Evolutionary conservation across 2,888 invertebrate species (phyloP), one percentile per base, ranked within the genome.

Genomic region (Charanyca ferruginea): DNA sequence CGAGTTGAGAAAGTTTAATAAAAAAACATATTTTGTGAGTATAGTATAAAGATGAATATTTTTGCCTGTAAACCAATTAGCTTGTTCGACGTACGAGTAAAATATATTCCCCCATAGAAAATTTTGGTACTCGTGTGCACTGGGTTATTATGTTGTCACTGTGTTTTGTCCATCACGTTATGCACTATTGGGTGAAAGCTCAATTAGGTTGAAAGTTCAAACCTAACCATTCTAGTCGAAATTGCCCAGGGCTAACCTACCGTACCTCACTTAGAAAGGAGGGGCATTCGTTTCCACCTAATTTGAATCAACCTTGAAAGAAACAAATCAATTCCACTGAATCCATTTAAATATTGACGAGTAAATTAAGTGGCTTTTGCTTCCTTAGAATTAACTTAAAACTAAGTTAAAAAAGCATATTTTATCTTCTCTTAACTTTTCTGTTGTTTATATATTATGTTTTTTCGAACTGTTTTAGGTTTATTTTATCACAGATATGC

Each of bases 281-380:
- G 20, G 45, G 44, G 25, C 25, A 59, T 58, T 60, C 9, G 44
- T 58, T 45, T 51, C 25, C 3, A 47, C 42, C 13, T 38, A 45
- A 32, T 70, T 77, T 35, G 2, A 18, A 53, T 32, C 22, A 55
- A 52, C 55, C 74, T 77, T 73, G 59, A 73, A 73, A 55, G 44
- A 73, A 73, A 73, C 62, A 59, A 75, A 75, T 77, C 78, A 75
- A 75, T 75, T 62, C 51, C 48, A 73, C 16, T 44, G 41, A 57
- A 38, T 51, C n/a, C 41, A 55, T 59, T 62, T 20, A 58, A 73
- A 62, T 75, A 73, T 73, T 75, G 41, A 77, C 51, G n/a, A 65
- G 32, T 49, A 20, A 52, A 62, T 72, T 54, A 64, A 64, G 42
- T 16, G 6, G 3, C 16, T 32, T 28, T 9, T 28, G 28, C 22